Evolutionary conservation across 2,888 invertebrate genomes (phyloP).

Genomic region (Gymnoscelis rufifasciata): DNA sequence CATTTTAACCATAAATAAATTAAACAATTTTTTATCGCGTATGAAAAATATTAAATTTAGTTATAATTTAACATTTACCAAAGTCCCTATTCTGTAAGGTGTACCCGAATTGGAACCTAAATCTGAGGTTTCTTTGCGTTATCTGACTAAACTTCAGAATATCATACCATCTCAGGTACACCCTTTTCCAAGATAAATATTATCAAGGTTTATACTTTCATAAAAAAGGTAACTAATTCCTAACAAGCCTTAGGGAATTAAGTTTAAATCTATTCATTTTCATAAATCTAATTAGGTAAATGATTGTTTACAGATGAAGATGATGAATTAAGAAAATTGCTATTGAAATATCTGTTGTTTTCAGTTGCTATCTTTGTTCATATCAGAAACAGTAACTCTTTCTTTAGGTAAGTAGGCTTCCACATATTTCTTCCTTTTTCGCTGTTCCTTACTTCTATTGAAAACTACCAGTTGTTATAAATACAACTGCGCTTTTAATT

Average conservation of each 20-base stretch:
- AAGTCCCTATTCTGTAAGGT: not conserved
- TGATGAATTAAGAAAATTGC: not conserved
- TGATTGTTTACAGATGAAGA: not conserved
- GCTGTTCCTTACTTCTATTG: too few relatives aligned
- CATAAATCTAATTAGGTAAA: not conserved
- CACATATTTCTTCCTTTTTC: too few relatives aligned
- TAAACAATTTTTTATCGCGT: slow-evolving; percentile 6
- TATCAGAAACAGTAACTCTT: too few relatives aligned
- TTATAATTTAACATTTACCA: not conserved
- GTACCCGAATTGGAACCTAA: not conserved
- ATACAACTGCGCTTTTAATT: too few relatives aligned
- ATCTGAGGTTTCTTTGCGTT: too few relatives aligned
- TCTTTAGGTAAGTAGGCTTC: too few relatives aligned
- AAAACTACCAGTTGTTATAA: too few relatives aligned
- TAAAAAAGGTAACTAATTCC: slow-evolving; percentile 12
- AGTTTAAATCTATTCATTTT: slow-evolving; percentile 4
- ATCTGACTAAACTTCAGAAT: not conserved
- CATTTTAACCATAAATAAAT: slow-evolving; percentile 22
- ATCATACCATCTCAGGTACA: not conserved
- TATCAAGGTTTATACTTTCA: slow-evolving; percentile 1
- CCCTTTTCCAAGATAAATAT: slow-evolving; percentile 1
- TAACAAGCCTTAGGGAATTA: slow-evolving; percentile 4
- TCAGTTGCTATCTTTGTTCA: too few relatives aligned
- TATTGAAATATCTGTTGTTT: not conserved
- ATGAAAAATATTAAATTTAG: slow-evolving; percentile 6